Evolutionary conservation across 1,140 invertebrate species (phyloP).

Genomic region (Solen grandis): DNA sequence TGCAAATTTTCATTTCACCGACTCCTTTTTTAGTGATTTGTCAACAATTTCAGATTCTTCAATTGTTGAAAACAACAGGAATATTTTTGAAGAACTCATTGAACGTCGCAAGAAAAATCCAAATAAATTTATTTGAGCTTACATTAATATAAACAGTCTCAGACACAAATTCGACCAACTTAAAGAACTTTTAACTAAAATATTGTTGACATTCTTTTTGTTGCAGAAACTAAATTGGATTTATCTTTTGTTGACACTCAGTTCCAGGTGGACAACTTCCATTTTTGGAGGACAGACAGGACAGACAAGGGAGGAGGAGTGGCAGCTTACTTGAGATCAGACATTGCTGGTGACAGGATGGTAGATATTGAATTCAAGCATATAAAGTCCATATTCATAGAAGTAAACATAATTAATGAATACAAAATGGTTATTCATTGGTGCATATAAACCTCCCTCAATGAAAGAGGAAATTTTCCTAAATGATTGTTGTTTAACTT

Average conservation of each 20-base stretch:
- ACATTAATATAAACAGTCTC: constrained; percentile 36
- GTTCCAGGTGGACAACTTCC: constrained; percentile 42
- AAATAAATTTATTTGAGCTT: no score
- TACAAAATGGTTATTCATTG: neutral
- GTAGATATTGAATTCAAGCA: constrained; percentile 2
- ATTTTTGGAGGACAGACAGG: constrained; percentile 36
- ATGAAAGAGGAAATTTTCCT: neutral
- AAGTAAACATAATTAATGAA: constrained; percentile 13
- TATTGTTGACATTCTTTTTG: constrained; percentile 33
- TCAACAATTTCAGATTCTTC: neutral
- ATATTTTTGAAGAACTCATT: neutral
- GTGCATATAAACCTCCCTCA: constrained; percentile 32
- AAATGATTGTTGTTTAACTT: neutral
- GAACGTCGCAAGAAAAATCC: neutral
- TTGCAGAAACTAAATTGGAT: no score
- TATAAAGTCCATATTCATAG: constrained; percentile 2
- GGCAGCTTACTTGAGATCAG: constrained; percentile 10
- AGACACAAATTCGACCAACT: constrained; percentile 22
- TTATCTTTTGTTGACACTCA: constrained; percentile 31
- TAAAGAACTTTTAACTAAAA: constrained; percentile 21
- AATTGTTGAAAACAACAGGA: neutral
- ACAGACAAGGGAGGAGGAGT: constrained; percentile 22
- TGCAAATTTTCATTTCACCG: no score
- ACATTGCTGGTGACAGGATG: constrained; percentile 18
- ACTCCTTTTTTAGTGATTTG: neutral